Evolutionary conservation across 2,888 invertebrate genomes (phyloP), one percentile per base, ranked within the genome.

Genomic region (Diplazon laetatorius): DNA sequence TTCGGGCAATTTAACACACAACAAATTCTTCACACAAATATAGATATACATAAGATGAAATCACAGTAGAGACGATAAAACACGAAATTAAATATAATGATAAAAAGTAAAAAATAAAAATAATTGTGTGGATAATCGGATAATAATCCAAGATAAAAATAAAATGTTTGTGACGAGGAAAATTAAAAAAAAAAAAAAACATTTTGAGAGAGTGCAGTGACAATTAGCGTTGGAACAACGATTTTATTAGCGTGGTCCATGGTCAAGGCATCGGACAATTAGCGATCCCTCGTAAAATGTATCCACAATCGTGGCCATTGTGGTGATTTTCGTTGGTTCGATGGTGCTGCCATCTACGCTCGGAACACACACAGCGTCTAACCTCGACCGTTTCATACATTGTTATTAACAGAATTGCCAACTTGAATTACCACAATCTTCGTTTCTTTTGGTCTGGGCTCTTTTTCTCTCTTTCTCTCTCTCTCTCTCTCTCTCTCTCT

Each of bases 211-310:
- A 14, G 46, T 14, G 35, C 20, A n/a, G 10, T n/a, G 14, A 65
- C 62, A 72, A 78, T 78, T 78, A 74, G 65, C 70, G 78, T 60
- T 74, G 50, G 65, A 74, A 74, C 66, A 72, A 72, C 62, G 71
- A 72, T 68, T n/a, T n/a, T 68, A 79, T 79, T 79, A 75, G 71
- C 60, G 48, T 20, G 63, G 46, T 59, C 66, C 78, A 75, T 63
- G 78, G 78, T 75, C 75, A 76, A 79, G 75, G 75, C 57, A 76
- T 79, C 30, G 78, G 52, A 62, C 72, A 72, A 79, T 79, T 79
- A 76, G 71, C 75, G 68, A 70, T 69, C 65, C 65, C 60, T 14
- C 44, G 30, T 70, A 74, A 78, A n/a, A n/a, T n/a, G n/a, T 70
- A 66, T 44, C 70, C 70, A 70, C 48, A 70, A 18, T 68, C 60